phyloP scores from a whole-genome alignment of 1,140 invertebrate genomes.

The Solen grandis region DNA sequence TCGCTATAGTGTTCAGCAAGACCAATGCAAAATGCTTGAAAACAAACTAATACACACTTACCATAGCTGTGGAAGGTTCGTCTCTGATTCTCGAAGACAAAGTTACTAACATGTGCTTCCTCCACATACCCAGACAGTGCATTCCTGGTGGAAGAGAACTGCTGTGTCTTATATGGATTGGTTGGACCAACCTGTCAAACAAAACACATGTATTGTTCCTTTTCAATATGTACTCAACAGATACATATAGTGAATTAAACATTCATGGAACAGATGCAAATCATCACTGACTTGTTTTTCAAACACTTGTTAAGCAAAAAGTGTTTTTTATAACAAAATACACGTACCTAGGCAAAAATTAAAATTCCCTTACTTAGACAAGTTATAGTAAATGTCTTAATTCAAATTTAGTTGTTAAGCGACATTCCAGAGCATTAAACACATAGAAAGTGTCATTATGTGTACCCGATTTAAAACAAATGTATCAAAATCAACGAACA shows the following conservation, averaged over 20 bases:
- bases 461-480: no score
- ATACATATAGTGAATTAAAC: not conserved
- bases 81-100: slow-evolving; percentile 99
- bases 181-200: slow-evolving; percentile 87
- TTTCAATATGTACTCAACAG: not conserved
- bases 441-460: no score
- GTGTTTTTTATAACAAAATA: no score
- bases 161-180: slow-evolving; percentile 95
- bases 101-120: slow-evolving; percentile 96
- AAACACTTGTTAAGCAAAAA: not conserved
- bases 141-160: slow-evolving; percentile 93
- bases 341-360: no score
- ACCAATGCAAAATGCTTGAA: no score
- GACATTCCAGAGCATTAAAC: no score
- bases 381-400: no score
- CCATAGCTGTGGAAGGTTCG: slow-evolving; percentile 95
- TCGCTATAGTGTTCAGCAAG: no score
- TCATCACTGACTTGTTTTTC: not conserved
- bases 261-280: not conserved
- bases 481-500: no score
- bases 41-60: slow-evolving; percentile 80
- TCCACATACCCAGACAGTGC: slow-evolving; percentile 97
- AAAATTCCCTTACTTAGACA: no score
- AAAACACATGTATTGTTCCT: not conserved
- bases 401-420: no score